Conservation (phyloP, 2,888 invertebrate species). For the Brachypterus glaber region DNA sequence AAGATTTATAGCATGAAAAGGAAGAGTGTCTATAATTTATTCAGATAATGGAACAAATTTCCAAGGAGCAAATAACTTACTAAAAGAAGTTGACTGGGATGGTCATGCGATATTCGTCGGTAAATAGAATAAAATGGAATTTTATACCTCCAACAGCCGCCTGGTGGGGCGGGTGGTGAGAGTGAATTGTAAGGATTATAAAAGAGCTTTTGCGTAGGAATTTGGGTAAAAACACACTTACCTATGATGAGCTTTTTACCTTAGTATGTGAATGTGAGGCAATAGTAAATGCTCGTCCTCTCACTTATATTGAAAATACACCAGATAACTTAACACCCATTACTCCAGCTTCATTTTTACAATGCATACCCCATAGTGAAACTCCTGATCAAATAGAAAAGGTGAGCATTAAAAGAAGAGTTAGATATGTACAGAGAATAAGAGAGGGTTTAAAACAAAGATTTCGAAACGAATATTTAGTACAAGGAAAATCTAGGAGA, state of each 20-base stretch:
- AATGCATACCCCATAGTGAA: too few species aligned
- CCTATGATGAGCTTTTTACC: constrained; percentile 9
- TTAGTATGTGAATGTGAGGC: constrained; percentile 9
- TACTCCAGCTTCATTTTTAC: constrained; percentile 4
- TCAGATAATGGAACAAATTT: constrained; percentile 37
- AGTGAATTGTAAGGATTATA: constrained; percentile 6
- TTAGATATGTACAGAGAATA: too few species aligned
- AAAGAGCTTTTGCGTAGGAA: constrained; percentile 9
- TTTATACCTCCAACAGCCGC: constrained; percentile 3
- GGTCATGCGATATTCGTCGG: constrained; percentile 12
- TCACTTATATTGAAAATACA: constrained; percentile 7
- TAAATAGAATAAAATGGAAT: constrained; percentile 1
- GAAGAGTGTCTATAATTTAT: constrained; percentile 28
- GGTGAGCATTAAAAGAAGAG: too few species aligned
- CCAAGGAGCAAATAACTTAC: constrained; percentile 20
- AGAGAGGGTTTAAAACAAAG: too few species aligned
- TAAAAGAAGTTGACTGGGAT: constrained; percentile 10
- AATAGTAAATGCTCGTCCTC: constrained; percentile 7
- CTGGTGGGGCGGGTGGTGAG: constrained; percentile 5
- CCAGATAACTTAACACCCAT: constrained; percentile 4
- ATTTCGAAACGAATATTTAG: too few species aligned
- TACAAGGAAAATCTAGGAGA: too few species aligned
- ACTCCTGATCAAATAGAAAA: too few species aligned
- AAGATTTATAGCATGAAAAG: constrained; percentile 29
- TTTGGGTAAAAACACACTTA: constrained; percentile 5